These are phyloP conservation scores for Pristionchus pacificus DNA, from an alignment of 1,140 invertebrate species.

Conservation along the genomic window DNA sequence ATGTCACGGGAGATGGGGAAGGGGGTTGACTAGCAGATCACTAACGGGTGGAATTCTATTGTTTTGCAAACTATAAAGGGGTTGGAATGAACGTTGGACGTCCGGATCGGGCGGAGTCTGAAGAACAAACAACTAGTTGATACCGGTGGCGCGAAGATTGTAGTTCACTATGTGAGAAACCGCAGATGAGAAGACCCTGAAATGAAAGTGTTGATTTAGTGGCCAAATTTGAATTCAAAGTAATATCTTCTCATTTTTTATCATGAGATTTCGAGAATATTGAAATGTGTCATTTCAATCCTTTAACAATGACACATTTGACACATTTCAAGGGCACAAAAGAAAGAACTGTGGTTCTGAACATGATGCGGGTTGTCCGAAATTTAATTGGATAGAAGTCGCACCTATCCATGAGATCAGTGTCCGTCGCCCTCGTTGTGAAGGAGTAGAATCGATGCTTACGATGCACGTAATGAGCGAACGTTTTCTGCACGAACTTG, in stretches of 20 bases:
- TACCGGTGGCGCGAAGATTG: constrained; percentile 34
- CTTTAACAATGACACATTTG: background rate
- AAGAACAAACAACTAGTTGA: constrained; percentile 19
- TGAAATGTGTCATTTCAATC: background rate
- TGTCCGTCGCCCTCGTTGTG: constrained; percentile 34
- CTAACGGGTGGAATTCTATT: no score
- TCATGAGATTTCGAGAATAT: background rate
- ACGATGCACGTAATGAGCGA: constrained; percentile 22
- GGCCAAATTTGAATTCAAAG: no score
- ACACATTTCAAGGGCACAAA: background rate
- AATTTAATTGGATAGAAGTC: background rate
- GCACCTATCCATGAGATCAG: constrained; percentile 34
- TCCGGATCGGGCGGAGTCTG: no score
- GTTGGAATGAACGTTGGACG: no score
- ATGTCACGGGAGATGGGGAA: no score
- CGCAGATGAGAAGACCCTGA: constrained; percentile 33
- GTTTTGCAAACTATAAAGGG: no score
- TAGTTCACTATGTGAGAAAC: constrained; percentile 37
- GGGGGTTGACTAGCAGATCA: no score
- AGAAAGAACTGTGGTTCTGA: background rate
- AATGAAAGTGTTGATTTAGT: background rate
- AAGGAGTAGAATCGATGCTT: constrained; percentile 31
- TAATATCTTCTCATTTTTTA: background rate
- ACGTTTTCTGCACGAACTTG: constrained; percentile 26
- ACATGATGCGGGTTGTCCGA: no score